Evolutionary conservation across 1,140 invertebrate species (phyloP), one percentile per base, ranked within the genome.

Genomic region (Hormaphis cornu): DNA sequence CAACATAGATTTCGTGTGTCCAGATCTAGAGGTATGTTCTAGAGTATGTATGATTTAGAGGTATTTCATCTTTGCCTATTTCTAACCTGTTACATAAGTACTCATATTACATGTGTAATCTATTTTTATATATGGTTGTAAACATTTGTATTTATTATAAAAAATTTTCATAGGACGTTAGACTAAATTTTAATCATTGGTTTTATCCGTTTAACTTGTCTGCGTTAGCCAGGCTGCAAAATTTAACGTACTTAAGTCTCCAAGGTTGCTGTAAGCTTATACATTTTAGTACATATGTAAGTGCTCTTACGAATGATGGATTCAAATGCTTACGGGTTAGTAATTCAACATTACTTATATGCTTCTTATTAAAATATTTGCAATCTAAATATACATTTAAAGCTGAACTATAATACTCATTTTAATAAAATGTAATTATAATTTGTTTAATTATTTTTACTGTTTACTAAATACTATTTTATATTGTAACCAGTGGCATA

Each of bases 231-330:
- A 89, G 89, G 80, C 76, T 87, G 72, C 78, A 80, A 4, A 76
- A 79, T 24, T 77, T 90, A 7, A 80, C 80, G 30, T 80, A 82
- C 56, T 78, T 90, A 3, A 78, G 80, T 72, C 73, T 87, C 28
- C 78, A 84, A 72, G 83, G 85, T 12, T 89, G 87, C 75, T 75
- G 77, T 54, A 78, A 81, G 61, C 76, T 90, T 69, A 81, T 81
- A 18, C 86, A 89, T 75, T 89, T 86, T 76, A 83, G 89, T 20
- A 86, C 87, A 0, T 90, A 90, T 76, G 83, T 84, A 12, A 87
- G 86, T 74, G 81, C 89, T 50, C 84, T 87, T 0, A 82, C 85
- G 12, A 79, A 85, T 74, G 87, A 86, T 76, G 87, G 88, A 18
- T 88, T 89, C 72, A 81, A 81, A 75, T 78, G 79, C 22, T 75